phyloP scores from a whole-genome alignment of 2,888 invertebrate genomes.

The Anarsia innoxiella region DNA sequence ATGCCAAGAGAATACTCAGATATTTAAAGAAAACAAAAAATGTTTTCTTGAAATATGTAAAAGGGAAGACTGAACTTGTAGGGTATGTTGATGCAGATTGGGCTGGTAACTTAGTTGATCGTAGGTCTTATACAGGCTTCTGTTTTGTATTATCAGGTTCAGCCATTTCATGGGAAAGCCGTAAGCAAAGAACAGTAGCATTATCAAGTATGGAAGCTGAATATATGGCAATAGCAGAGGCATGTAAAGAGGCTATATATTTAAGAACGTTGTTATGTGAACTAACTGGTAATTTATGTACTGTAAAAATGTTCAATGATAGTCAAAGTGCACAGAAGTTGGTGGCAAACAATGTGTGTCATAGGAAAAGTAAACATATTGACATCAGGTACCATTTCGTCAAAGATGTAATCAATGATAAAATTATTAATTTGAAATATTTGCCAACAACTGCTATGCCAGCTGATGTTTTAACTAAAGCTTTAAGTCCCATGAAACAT shows the following conservation, averaged over 20 bases:
- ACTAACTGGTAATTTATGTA: not conserved
- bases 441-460: constrained; percentile 17
- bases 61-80: not conserved
- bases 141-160: constrained; percentile 15
- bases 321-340: constrained; percentile 5
- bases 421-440: constrained; percentile 14
- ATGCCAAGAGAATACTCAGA: constrained; percentile 19
- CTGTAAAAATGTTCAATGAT: not conserved
- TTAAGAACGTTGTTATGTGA: constrained; percentile 1
- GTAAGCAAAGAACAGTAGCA: constrained; percentile 17
- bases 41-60: constrained; percentile 12
- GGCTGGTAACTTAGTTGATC: constrained; percentile 13
- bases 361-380: constrained; percentile 15
- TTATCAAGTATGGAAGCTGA: constrained; percentile 16
- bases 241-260: constrained; percentile 13
- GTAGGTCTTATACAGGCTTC: constrained; percentile 20
- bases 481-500: constrained; percentile 16
- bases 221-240: constrained; percentile 16
- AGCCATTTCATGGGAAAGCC: constrained; percentile 15
- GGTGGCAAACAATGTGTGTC: constrained; percentile 3
- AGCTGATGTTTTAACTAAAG: constrained; percentile 19
- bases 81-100: constrained; percentile 20
- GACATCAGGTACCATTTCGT: constrained; percentile 16
- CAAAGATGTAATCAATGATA: too few species aligned
- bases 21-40: constrained; percentile 21